phyloP scores from a whole-genome alignment of 2,888 invertebrate species.

The Spatulosminthurus flaviceps region DNA sequence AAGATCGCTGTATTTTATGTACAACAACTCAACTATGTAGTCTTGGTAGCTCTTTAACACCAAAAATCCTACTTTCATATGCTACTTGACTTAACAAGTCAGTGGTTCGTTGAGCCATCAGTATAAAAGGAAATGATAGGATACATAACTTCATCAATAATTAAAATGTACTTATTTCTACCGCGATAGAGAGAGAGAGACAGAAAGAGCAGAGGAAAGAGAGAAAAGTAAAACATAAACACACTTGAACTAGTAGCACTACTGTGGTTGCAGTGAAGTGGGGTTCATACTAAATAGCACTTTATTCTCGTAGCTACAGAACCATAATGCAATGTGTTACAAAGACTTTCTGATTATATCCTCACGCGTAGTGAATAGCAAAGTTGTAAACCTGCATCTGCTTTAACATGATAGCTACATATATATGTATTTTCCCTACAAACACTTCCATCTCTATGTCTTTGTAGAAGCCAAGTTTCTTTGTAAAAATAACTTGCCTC shows the following conservation, averaged over 20 bases:
- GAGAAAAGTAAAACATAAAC: too few relatives aligned
- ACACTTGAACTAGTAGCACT: not conserved
- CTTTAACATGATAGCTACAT: not conserved
- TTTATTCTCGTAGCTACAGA: not conserved
- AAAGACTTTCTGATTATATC: not conserved
- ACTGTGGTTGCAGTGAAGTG: not conserved
- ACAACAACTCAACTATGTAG: too few relatives aligned
- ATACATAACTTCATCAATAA: too few relatives aligned
- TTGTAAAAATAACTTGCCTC: slow-evolving; percentile 43
- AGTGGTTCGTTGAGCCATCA: not conserved
- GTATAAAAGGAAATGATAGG: not conserved
- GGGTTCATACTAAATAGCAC: not conserved
- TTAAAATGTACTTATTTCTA: too few relatives aligned
- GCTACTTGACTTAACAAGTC: too few relatives aligned
- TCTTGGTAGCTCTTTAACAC: too few relatives aligned
- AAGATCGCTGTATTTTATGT: too few relatives aligned
- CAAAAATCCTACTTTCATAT: too few relatives aligned
- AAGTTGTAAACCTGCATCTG: not conserved
- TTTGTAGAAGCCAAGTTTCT: slow-evolving; percentile 35
- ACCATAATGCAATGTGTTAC: not conserved
- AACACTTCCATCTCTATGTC: not conserved
- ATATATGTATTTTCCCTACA: not conserved
- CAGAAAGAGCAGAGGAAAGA: too few relatives aligned
- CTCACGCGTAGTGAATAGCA: not conserved
- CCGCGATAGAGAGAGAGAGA: too few relatives aligned